These are phyloP conservation scores for Drosophila atripex DNA, from an alignment of 2,888 invertebrate species.

Conservation along the genomic window DNA sequence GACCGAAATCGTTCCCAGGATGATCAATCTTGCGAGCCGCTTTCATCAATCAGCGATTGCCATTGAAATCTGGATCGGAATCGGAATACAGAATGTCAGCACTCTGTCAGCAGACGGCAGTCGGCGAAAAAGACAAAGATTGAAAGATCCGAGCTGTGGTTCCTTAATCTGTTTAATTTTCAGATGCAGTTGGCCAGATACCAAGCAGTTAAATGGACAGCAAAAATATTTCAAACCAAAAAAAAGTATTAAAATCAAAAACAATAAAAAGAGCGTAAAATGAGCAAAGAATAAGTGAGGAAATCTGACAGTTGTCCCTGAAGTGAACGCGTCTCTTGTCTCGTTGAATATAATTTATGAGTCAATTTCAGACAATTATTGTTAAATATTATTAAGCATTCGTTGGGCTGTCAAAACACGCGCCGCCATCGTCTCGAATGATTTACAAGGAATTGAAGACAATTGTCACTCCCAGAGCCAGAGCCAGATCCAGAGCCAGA, in stretches of 20 bases:
- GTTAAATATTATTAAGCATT: conserved; percentile 82
- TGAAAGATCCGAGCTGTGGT: conserved; percentile 24
- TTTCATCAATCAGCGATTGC: conserved; percentile 37
- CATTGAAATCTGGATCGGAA: conserved; percentile 71
- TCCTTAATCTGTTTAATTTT: conserved; percentile 35
- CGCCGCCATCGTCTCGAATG: conserved; percentile 62
- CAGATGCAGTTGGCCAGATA: conserved; percentile 52
- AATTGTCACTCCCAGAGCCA: conserved; percentile 68
- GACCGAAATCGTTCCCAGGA: conserved; percentile 9
- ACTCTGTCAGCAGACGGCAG: conserved; percentile 61
- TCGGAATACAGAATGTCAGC: conserved; percentile 66
- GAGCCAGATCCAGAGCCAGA: too few species aligned
- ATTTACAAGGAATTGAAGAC: conserved; percentile 73
- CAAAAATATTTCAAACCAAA: not conserved
- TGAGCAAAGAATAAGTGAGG: conserved; percentile 39
- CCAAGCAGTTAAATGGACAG: conserved; percentile 16
- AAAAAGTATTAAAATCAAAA: not conserved
- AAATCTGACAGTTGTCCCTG: conserved; percentile 58
- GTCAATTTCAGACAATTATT: conserved; percentile 82
- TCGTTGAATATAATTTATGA: conserved; percentile 77
- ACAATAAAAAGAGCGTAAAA: conserved; percentile 48
- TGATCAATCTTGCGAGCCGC: conserved; percentile 36
- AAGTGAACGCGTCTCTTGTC: conserved; percentile 62
- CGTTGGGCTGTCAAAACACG: conserved; percentile 81
- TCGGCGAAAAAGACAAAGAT: conserved; percentile 16